Evolutionary conservation across 2,888 invertebrate species (phyloP).

Genomic region (Cancer borealis): DNA sequence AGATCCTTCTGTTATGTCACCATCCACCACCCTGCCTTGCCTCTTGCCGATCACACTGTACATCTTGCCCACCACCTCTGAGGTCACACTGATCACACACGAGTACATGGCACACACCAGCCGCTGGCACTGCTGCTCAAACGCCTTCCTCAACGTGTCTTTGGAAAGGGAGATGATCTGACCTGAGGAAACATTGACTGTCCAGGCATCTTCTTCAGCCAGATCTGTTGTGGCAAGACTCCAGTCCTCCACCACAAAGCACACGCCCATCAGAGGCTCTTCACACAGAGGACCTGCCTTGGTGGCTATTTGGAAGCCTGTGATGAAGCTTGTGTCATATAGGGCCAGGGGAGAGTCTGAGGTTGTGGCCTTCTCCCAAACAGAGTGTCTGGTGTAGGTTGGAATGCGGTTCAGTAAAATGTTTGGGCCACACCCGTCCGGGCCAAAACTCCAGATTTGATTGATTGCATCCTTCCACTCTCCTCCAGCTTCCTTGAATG

Average conservation of each 20-base stretch:
- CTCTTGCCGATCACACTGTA: conserved; percentile 94
- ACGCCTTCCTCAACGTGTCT: conserved; percentile 77
- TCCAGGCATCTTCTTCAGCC: neutral
- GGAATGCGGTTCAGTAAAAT: conserved; percentile 90
- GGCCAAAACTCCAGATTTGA: conserved; percentile 95
- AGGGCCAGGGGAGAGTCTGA: conserved; percentile 67
- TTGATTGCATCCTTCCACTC: conserved; percentile 80
- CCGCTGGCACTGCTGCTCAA: conserved; percentile 91
- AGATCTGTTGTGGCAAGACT: conserved; percentile 80
- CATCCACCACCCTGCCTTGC: conserved; percentile 92
- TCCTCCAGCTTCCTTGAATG: conserved; percentile 81
- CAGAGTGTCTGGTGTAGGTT: conserved; percentile 84
- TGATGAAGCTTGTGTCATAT: conserved; percentile 83
- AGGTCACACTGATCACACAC: conserved; percentile 88
- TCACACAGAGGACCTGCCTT: conserved; percentile 96
- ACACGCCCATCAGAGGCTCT: conserved; percentile 97
- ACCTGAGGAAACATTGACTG: conserved; percentile 84
- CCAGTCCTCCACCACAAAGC: conserved; percentile 94
- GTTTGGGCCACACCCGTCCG: conserved; percentile 93
- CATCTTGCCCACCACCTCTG: conserved; percentile 85
- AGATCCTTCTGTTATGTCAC: conserved; percentile 95
- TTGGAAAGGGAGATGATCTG: conserved; percentile 95
- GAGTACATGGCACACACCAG: conserved; percentile 97
- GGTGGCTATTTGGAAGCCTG: conserved; percentile 92
- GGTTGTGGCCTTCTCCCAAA: conserved; percentile 73